Evolutionary conservation across 1,140 invertebrate genomes (phyloP).

Genomic region (Cyclina sinensis): DNA sequence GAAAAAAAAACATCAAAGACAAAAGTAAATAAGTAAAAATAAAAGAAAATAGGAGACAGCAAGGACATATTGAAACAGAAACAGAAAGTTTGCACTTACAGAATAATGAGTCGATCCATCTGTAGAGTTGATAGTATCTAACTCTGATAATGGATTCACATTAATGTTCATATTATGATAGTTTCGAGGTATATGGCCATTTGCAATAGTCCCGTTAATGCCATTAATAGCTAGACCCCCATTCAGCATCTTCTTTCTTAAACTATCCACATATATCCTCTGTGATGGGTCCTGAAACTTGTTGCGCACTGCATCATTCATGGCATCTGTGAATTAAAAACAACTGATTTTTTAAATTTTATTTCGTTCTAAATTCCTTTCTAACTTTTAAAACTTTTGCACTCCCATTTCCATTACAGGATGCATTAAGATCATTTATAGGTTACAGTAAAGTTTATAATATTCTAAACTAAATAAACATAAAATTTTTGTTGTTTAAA

Average conservation of each 20-base stretch:
- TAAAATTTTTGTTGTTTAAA: too few species aligned
- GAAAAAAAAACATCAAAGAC: too few species aligned
- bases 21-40: too few species aligned
- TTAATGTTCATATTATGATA: slow-evolving; percentile 83
- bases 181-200: slow-evolving; percentile 77
- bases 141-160: slow-evolving; percentile 82
- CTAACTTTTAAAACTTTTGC: too few species aligned
- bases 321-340: slow-evolving; percentile 76
- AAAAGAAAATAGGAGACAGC: too few species aligned
- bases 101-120: slow-evolving; percentile 60
- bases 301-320: slow-evolving; percentile 75
- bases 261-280: slow-evolving; percentile 80
- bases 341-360: too few species aligned
- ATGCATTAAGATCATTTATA: too few species aligned
- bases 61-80: too few species aligned
- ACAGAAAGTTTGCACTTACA: slow-evolving; percentile 1
- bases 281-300: slow-evolving; percentile 85
- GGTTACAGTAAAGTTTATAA: too few species aligned
- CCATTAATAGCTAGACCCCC: slow-evolving; percentile 76
- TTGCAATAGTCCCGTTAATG: slow-evolving; percentile 74
- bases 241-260: slow-evolving; percentile 80
- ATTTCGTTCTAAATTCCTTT: too few species aligned
- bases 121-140: slow-evolving; percentile 58
- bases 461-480: too few species aligned
- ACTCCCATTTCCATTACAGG: too few species aligned